These are phyloP conservation scores for Geopemphigus sp. DNA, from an alignment of 1,140 invertebrate genomes.

Conservation along the genomic window DNA sequence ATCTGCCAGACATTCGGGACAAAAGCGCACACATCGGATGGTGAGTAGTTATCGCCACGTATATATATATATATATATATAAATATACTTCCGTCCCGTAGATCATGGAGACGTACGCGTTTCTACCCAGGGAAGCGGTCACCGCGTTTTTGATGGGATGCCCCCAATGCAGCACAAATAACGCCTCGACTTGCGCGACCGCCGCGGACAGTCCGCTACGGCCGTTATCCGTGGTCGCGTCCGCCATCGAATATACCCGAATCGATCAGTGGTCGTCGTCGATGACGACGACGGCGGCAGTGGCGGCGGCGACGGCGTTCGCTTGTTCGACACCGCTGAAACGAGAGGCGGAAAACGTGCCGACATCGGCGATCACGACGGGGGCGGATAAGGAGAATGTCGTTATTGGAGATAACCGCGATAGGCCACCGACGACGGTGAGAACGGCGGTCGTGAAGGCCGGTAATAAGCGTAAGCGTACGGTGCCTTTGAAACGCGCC, in stretches of 20 bases:
- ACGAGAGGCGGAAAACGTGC: background rate
- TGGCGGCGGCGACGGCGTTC: background rate
- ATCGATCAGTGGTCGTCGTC: background rate
- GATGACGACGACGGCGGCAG: no score
- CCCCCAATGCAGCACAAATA: conserved; percentile 20
- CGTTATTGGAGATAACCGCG: background rate
- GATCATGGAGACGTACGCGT: conserved; percentile 94
- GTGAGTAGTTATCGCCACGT: conserved; percentile 64
- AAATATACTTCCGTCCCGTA: no score
- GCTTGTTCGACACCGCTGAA: conserved; percentile 38
- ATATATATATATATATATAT: no score
- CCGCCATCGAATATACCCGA: background rate
- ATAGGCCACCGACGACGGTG: background rate
- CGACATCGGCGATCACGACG: no score
- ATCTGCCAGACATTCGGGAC: conserved; percentile 86
- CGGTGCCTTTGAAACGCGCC: background rate
- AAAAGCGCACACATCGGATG: conserved; percentile 92
- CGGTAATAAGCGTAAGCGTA: conserved; percentile 9
- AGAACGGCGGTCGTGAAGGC: background rate
- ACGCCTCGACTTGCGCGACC: background rate
- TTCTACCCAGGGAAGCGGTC: conserved; percentile 90
- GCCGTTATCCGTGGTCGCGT: background rate
- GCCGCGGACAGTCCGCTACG: background rate
- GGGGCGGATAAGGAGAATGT: conserved; percentile 20
- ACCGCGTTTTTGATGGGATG: conserved; percentile 73